Percentiles rank a stretch among this genome's conserved stretches.
phyloP scores from a whole-genome alignment of 92 coral and sea anemone species.

The Desmophyllum pertusum region DNA sequence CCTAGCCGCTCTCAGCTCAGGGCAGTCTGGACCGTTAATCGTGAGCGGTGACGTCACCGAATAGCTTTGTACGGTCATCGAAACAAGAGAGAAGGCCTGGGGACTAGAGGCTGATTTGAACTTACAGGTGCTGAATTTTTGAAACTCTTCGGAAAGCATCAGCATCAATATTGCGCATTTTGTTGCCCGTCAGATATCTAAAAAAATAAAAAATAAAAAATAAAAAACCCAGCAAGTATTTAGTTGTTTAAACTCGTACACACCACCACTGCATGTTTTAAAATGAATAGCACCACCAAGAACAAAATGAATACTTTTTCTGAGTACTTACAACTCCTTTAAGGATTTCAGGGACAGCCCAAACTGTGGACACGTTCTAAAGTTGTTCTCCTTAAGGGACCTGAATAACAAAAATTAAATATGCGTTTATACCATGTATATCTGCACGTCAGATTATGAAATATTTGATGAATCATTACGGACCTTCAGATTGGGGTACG shows the following conservation, averaged over 20 bases:
- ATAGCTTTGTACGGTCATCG: too few relatives aligned
- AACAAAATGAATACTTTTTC: too few relatives aligned
- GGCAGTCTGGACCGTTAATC: too few relatives aligned
- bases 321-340: constrained; percentile 32
- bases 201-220: neutral
- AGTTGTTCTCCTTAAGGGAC: constrained; percentile 11
- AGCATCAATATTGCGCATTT: constrained; percentile 8
- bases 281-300: neutral
- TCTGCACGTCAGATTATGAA: neutral
- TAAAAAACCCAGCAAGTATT: neutral
- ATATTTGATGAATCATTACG: too few relatives aligned
- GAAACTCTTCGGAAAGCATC: constrained; percentile 11
- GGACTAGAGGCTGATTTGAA: too few relatives aligned
- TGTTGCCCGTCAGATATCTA: constrained; percentile 46
- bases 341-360: constrained; percentile 3
- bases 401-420: neutral
- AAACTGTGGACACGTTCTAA: constrained; percentile 31
- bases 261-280: neutral
- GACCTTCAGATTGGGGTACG: too few relatives aligned
- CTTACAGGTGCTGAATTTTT: constrained; percentile 36
- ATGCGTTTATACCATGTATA: neutral
- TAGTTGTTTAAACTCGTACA: neutral
- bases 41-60: too few relatives aligned
- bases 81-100: too few relatives aligned
- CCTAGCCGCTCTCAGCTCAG: too few relatives aligned